Base-by-base conservation (phyloP, 2,113 vertebrate genomes). In the Galeopterus variegatus region DNA sequence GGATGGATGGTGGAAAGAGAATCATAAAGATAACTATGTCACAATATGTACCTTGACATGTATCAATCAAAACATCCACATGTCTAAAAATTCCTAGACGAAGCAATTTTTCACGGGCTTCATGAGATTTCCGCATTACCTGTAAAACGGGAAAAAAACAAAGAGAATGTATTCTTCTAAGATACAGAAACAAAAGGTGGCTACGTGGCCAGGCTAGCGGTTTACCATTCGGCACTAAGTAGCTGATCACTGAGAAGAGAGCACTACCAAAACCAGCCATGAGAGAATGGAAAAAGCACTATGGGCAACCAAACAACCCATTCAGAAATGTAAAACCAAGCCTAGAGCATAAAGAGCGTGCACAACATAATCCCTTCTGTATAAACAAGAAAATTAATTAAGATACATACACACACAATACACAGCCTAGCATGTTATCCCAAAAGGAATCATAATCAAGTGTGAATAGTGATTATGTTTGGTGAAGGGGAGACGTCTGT, bases 11-110 rank as follows among this genome's bases (percentile, higher is more conserved):
- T 0, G 33, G 64, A 11, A 41, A 14, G 33, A 23, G 26, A 15
- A 17, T 26, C n/a, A 1, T 6, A n/a, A 58, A 33, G 45, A 54
- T 0, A 6, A 6, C 45, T 17, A 14, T 21, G 24, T 64, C 52
- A 36, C 24, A 33, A 18, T 36, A 79, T 81, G 24, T 98, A 99
- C 99, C 99, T 96, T 99, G 99, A 95, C 99, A 99, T 0, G 99
- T 99, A 80, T 99, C 99, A 8, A 99, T 99, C 69, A 99, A 98
- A 70, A 99, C 99, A 14, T 99, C 99, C 77, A 99, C 99, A 5
- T 99, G 99, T 52, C 99, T 99, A 48, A 99, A 99, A 89, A 99
- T 99, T 5, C 99, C 99, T 0, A 99, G 98, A 2, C 99, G 99
- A 6, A 99, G 99, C 94, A 99, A 95, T 86, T 98, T 99, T 95